Evolutionary conservation across 2,797 vertebrate species (phyloP), one percentile per base, ranked within the genome.

Genomic region (Typhlichthys eigenmanni): DNA sequence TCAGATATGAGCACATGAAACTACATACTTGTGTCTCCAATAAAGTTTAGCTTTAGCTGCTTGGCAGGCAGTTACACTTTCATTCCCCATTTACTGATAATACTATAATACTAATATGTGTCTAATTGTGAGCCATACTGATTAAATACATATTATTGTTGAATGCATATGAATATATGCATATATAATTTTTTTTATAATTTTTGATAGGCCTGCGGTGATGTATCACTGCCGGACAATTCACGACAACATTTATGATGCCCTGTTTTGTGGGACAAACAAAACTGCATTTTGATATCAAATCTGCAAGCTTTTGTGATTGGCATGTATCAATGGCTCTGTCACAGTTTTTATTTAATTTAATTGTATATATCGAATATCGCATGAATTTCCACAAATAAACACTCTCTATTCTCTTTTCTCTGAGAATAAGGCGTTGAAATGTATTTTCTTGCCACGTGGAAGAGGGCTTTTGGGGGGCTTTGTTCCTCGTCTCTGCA

Each of bases 391-490:
- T 58, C 12, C 13, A 7, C 13, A 49, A 52, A 9, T 11, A 45
- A 3, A 24, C 3, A 24, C 3, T 24, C 19, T 19, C 24, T 24
- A 24, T 24, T 24, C 24, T 19, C 19, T 19, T 19, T 19, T 19
- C 19, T 24, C 24, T 24, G 24, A 24, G 24, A 24, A 24, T 3
- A 24, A 24, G 24, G 24, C 0, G 48, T 61, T 52, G 72, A 11
- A 12, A 11, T 5, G 84, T 79, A 77, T 84, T 85, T 79, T 71
- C 69, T 60, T 66, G 71, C 62, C 72, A 67, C 74, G 48, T 46
- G 53, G 72, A 79, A 64, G 56, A 81, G 69, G 63, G 64, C 64
- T 82, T 82, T 82, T 71, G 68, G 5, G 49, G 75, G 66, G 62
- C 19, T 55, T 75, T 87, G 81, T 78, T 73, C 74, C 68, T 67